These are phyloP conservation scores for Neopelma chrysocephalum DNA, from an alignment of 2,797 vertebrate species.

Conservation along the genomic window DNA sequence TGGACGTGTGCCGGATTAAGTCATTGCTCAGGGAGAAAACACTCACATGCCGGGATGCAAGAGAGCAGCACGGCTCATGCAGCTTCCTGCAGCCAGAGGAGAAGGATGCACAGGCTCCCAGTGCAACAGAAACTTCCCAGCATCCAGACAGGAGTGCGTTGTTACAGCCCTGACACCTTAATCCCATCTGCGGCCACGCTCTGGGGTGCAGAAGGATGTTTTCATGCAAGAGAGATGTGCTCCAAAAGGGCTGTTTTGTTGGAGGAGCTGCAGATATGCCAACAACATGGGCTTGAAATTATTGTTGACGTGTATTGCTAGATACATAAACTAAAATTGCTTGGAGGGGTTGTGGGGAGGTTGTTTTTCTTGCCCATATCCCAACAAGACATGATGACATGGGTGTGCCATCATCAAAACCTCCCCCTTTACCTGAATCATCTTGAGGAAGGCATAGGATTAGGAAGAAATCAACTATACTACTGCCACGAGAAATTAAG, in stretches of 20 bases:
- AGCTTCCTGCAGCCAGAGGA: neutral
- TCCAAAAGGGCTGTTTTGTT: neutral
- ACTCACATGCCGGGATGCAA: neutral
- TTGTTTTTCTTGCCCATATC: neutral
- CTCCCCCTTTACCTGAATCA: neutral
- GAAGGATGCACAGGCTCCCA: neutral
- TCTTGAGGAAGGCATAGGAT: neutral
- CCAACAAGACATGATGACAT: fast-evolving
- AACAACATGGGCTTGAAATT: neutral
- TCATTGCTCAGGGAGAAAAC: neutral
- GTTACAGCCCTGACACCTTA: neutral
- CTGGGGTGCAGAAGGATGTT: neutral
- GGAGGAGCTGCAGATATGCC: neutral
- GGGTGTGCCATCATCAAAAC: neutral
- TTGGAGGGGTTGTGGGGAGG: neutral
- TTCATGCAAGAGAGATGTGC: neutral
- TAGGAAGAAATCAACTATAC: neutral
- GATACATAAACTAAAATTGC: neutral
- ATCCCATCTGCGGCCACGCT: fast-evolving
- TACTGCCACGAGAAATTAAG: neutral
- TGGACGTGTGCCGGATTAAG: fast-evolving
- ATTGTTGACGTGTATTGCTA: fast-evolving
- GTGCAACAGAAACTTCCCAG: neutral
- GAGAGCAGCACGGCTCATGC: fast-evolving
- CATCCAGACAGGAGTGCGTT: fast-evolving